phyloP scores from a whole-genome alignment of 2,113 vertebrate genomes.

The Thunnus thynnus region DNA sequence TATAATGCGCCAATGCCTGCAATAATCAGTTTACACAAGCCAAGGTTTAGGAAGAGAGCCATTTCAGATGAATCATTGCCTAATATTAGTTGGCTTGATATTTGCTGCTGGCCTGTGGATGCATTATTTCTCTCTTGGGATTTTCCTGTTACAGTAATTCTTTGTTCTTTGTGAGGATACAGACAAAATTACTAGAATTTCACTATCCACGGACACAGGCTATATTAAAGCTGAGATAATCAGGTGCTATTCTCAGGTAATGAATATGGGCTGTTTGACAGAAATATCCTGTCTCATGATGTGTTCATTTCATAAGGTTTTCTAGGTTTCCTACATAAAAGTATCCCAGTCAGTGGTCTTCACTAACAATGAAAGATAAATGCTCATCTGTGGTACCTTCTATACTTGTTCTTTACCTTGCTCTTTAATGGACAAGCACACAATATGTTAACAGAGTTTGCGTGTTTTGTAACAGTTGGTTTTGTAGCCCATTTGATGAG shows the following conservation, averaged over 20 bases:
- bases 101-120: slow-evolving; percentile 41
- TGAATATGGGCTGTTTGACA: slow-evolving; percentile 22
- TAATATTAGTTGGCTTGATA: slow-evolving; percentile 52
- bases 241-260: slow-evolving; percentile 3
- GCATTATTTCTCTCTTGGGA: slow-evolving; percentile 39
- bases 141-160: slow-evolving; percentile 53
- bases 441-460: too few species aligned
- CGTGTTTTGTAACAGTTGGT: neutral
- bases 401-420: too few species aligned
- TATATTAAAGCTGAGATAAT: slow-evolving; percentile 44
- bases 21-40: slow-evolving; percentile 28
- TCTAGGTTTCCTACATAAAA: neutral
- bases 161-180: slow-evolving; percentile 39
- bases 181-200: slow-evolving; percentile 51
- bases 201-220: neutral
- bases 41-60: slow-evolving; percentile 15
- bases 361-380: neutral
- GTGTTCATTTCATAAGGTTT: slow-evolving; percentile 20
- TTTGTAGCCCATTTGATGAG: too few species aligned
- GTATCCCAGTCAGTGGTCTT: neutral
- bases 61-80: slow-evolving; percentile 55
- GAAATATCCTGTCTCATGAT: slow-evolving; percentile 18
- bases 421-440: too few species aligned
- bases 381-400: neutral
- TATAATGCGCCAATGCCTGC: neutral